A percentile compares a stretch with the other conserved stretches of the same genome.
These are phyloP conservation scores for Drosophila obscura DNA, from an alignment of 1,140 invertebrate genomes.

Conservation along the genomic window DNA sequence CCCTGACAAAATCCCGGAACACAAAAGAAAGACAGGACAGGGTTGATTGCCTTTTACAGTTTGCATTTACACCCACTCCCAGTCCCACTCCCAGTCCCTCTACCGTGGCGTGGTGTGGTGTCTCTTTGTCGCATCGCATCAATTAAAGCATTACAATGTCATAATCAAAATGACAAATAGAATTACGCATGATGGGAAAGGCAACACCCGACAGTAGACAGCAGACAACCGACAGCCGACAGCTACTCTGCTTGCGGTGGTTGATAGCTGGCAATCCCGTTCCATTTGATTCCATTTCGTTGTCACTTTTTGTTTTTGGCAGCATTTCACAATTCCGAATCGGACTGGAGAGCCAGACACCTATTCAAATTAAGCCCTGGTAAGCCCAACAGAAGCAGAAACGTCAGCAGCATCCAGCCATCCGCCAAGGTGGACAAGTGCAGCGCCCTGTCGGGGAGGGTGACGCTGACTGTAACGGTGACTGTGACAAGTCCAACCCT, in stretches of 20 bases:
- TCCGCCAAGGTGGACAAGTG: conserved; percentile 18
- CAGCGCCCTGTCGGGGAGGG: conserved; percentile 14
- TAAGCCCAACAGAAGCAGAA: conserved; percentile 62
- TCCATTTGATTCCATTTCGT: conserved; percentile 40
- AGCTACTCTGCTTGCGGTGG: conserved; percentile 51
- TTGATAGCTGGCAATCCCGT: conserved; percentile 57
- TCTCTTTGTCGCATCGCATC: conserved; percentile 73
- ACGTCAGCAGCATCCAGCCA: conserved; percentile 35
- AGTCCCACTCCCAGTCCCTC: not conserved
- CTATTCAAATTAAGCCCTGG: conserved; percentile 79
- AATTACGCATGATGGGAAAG: conserved; percentile 83
- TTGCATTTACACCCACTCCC: conserved; percentile 30
- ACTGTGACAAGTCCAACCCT: conserved; percentile 30
- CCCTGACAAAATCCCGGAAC: conserved; percentile 55
- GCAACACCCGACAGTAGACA: conserved; percentile 62
- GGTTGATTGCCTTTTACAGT: conserved; percentile 77
- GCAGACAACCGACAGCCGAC: conserved; percentile 10
- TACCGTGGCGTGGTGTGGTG: too few relatives aligned
- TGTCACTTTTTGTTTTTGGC: conserved; percentile 58
- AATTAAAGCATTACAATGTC: conserved; percentile 84
- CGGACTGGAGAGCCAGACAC: conserved; percentile 57
- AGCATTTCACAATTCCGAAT: conserved; percentile 64
- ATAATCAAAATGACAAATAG: conserved; percentile 84
- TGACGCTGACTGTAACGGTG: too few relatives aligned
- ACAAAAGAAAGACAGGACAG: conserved; percentile 47